Base-by-base conservation (phyloP, 2,797 vertebrate genomes). In the Prionace glauca region DNA sequence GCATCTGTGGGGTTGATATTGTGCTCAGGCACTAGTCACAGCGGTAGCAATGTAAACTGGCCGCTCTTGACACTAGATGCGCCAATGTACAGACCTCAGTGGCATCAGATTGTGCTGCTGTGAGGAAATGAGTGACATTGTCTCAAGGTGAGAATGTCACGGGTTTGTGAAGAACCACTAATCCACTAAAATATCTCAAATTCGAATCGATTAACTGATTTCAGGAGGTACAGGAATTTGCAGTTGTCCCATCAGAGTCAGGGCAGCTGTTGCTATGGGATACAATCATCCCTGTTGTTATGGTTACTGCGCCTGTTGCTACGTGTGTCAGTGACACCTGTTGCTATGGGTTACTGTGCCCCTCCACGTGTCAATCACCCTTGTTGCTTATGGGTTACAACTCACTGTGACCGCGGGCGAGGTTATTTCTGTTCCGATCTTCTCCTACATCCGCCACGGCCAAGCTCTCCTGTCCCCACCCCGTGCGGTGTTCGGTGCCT, bases 331-430 rank as follows among this genome's bases (percentile, higher is more conserved):
- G 36, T 88, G 86, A 62, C 56, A 14, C 56, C 62, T 24, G 90
- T 92, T 92, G 62, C 62, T 22, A 92, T 92, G 90, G 90, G 90
- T 92, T 92, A 91, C 60, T 36, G 87, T 32, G 50, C 5, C 11
- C 41, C 41, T 26, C 32, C 0, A 8, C 2, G 84, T 87, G 84
- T 45, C 41, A 79, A 9, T 50, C 8, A 87, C 45, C 45, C 84
- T 0, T 87, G 45, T 26, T 79, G 74, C 74, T 41, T 79, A 14
- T 14, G n/a, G 74, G 32, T 50, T 50, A 87, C 12, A 41, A 9
- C 22, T 26, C 0, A 50, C 84, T 50, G 29, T 7, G 56, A 11
- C 88, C 32, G 16, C 56, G 7, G 41, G 36, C 41, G 20, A 36
- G 18, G 18, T 84, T 41, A 41, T 22, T 24, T 45, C 7, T 84